A percentile compares a stretch with the other conserved stretches of the same genome.
Conservation (phyloP, 2,113 vertebrate genomes). For the Sapajus apella region DNA sequence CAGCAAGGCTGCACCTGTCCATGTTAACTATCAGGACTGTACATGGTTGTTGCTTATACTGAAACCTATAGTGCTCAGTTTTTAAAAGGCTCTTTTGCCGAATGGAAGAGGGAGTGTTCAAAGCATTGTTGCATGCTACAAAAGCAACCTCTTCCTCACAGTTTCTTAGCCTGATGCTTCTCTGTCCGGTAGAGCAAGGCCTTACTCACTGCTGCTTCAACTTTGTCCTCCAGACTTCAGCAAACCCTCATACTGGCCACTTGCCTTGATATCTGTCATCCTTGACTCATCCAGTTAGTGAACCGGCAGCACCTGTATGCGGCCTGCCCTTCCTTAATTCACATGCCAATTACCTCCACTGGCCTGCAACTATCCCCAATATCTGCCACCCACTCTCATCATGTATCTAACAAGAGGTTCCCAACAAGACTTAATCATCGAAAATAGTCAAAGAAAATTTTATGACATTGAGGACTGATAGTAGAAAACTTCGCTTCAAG, state of each 20-base stretch:
- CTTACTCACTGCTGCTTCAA: neutral
- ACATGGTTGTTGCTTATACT: neutral
- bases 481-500: neutral
- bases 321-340: neutral
- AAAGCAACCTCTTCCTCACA: neutral
- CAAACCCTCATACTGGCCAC: neutral
- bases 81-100: neutral
- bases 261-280: neutral
- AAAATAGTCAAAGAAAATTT: slow-evolving; percentile 35
- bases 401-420: neutral
- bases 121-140: neutral
- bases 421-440: neutral
- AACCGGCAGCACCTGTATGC: neutral
- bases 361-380: neutral
- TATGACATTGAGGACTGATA: neutral
- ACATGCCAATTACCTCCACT: neutral
- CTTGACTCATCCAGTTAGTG: neutral
- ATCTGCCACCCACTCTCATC: neutral
- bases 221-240: slow-evolving; percentile 8
- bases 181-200: neutral
- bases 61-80: neutral
- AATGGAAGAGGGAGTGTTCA: neutral
- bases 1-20: neutral
- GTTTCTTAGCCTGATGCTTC: neutral
- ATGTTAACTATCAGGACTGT: neutral